These are phyloP conservation scores for Ethmia dodecea DNA, from an alignment of 2,888 invertebrate genomes.

Conservation along the genomic window DNA sequence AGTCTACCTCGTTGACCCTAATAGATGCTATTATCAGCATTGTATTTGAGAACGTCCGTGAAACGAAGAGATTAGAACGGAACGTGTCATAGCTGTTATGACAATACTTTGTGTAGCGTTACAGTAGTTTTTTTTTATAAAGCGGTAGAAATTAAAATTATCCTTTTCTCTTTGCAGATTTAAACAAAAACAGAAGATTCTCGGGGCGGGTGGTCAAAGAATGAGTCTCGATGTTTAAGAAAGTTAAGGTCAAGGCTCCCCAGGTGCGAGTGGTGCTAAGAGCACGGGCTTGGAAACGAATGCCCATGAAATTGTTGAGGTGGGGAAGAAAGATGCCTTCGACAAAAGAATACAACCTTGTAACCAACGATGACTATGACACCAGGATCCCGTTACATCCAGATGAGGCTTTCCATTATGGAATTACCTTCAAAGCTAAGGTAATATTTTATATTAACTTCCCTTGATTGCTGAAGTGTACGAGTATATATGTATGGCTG, in stretches of 20 bases:
- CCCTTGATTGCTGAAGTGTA: too few species aligned
- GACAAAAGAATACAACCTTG: conserved; percentile 93
- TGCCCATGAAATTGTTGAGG: conserved; percentile 65
- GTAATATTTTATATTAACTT: too few species aligned
- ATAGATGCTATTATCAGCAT: conserved; percentile 9
- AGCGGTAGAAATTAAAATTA: too few species aligned
- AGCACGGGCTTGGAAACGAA: conserved; percentile 52
- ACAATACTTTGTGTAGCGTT: too few species aligned
- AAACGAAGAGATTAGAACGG: conserved; percentile 2
- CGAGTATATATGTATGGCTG: too few species aligned
- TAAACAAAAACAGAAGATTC: too few species aligned
- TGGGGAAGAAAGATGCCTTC: conserved; percentile 86
- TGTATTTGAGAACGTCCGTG: conserved; percentile 4
- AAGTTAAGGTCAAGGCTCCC: conserved; percentile 47
- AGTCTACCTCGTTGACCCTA: conserved; percentile 19
- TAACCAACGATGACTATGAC: conserved; percentile 97
- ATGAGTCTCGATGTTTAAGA: conserved; percentile 59
- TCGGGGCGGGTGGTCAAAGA: conserved; percentile 12
- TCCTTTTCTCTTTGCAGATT: too few species aligned
- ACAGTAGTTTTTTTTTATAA: too few species aligned
- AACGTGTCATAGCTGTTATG: background rate
- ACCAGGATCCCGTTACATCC: conserved; percentile 97
- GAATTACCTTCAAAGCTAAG: conserved; percentile 98
- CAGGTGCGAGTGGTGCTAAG: conserved; percentile 57
- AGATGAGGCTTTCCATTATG: conserved; percentile 97